These are phyloP conservation scores for Mya arenaria DNA, from an alignment of 1,140 invertebrate species.

Conservation along the genomic window DNA sequence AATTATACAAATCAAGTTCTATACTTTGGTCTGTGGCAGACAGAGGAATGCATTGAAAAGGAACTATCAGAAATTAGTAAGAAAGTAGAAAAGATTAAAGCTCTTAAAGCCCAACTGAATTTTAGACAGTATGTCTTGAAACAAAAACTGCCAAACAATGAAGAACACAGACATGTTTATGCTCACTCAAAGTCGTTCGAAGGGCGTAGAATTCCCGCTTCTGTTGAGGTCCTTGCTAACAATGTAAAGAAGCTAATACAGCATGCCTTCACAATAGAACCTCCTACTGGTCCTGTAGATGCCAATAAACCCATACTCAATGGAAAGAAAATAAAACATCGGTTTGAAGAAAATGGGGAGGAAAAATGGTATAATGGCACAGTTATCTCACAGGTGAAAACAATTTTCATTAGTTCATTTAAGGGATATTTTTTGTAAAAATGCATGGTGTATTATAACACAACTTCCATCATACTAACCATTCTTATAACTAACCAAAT, in stretches of 20 bases:
- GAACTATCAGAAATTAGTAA: constrained; percentile 2
- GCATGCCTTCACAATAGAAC: neutral
- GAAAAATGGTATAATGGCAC: constrained; percentile 7
- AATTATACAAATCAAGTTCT: constrained; percentile 17
- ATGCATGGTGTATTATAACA: no score
- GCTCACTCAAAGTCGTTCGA: constrained; percentile 30
- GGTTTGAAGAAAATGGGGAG: constrained; percentile 7
- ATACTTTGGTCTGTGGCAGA: constrained; percentile 28
- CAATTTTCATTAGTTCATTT: no score
- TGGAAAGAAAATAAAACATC: constrained; percentile 32
- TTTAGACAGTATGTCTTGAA: constrained; percentile 47
- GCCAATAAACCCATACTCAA: neutral
- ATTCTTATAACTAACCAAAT: neutral
- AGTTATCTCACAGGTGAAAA: constrained; percentile 35
- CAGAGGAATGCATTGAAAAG: no score
- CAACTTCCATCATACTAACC: neutral
- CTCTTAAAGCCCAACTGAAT: constrained; percentile 38
- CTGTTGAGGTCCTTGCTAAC: constrained; percentile 7
- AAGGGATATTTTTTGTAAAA: no score
- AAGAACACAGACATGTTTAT: constrained; percentile 18
- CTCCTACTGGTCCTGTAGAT: neutral
- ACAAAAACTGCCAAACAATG: constrained; percentile 23
- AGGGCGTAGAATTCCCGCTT: constrained; percentile 19
- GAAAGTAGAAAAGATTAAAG: constrained; percentile 4
- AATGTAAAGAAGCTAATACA: constrained; percentile 11